Conservation (phyloP, 2,797 vertebrate species). For the Enteromius mattozi region DNA sequence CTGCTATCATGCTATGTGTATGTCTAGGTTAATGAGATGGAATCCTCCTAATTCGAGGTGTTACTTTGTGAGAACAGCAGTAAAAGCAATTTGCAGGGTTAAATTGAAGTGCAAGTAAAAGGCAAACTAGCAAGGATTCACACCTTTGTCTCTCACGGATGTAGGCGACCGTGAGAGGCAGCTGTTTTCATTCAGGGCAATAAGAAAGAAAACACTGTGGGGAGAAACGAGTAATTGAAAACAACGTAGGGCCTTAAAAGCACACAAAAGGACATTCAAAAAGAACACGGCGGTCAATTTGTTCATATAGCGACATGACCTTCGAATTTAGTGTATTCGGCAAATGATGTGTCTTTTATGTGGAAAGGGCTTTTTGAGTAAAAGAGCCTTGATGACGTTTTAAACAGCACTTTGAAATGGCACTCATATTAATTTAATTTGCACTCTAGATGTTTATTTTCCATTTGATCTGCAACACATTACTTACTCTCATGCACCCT, state of each 20-base stretch:
- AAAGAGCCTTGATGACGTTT: slow-evolving; percentile 30
- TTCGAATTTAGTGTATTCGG: background rate
- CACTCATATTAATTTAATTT: slow-evolving; percentile 19
- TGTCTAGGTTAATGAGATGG: slow-evolving; percentile 66
- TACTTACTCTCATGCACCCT: slow-evolving; percentile 34
- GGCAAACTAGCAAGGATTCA: slow-evolving; percentile 45
- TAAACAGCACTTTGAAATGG: slow-evolving; percentile 29
- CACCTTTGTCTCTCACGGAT: slow-evolving; percentile 15
- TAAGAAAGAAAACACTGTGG: background rate
- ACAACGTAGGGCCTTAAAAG: background rate
- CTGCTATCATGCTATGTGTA: slow-evolving; percentile 58
- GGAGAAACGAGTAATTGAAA: slow-evolving; percentile 7
- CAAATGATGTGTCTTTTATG: background rate
- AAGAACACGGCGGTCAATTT: slow-evolving; percentile 36
- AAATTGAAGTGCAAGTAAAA: slow-evolving; percentile 54
- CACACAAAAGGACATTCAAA: slow-evolving; percentile 1
- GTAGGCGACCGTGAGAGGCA: slow-evolving; percentile 14
- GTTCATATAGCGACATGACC: slow-evolving; percentile 19
- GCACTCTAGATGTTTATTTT: slow-evolving; percentile 32
- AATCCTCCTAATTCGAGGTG: slow-evolving; percentile 70
- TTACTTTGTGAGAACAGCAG: slow-evolving; percentile 67
- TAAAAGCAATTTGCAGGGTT: slow-evolving; percentile 67
- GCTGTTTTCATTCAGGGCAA: slow-evolving; percentile 19
- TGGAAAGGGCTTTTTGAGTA: background rate
- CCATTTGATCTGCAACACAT: slow-evolving; percentile 28